phyloP scores from a whole-genome alignment of 2,797 vertebrate species.

The Eptatretus atami region DNA sequence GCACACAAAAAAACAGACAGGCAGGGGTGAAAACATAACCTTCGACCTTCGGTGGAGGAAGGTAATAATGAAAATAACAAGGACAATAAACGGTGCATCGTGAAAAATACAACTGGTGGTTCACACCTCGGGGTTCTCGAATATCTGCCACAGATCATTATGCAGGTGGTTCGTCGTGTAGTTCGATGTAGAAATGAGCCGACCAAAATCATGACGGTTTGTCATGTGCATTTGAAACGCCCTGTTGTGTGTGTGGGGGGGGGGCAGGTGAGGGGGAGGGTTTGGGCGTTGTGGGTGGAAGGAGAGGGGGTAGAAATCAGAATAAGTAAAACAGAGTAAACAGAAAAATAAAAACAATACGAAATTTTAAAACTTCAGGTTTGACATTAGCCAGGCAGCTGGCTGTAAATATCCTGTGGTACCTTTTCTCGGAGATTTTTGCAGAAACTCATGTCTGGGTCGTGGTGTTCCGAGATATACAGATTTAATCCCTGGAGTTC shows the following conservation, averaged over 20 bases:
- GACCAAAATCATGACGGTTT: slow-evolving; percentile 81
- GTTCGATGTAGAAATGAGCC: slow-evolving; percentile 69
- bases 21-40: not conserved
- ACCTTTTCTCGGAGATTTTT: slow-evolving; percentile 68
- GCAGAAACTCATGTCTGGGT: slow-evolving; percentile 81
- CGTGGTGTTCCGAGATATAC: slow-evolving; percentile 62
- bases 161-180: slow-evolving; percentile 75
- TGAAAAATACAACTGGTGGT: slow-evolving; percentile 5
- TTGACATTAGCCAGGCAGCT: too few species aligned
- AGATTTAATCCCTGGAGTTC: slow-evolving; percentile 63
- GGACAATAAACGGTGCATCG: not conserved
- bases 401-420: slow-evolving; percentile 4
- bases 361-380: too few species aligned
- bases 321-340: too few species aligned
- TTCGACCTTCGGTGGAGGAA: too few species aligned
- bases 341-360: too few species aligned
- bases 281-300: not conserved
- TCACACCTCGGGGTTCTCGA: slow-evolving; percentile 86
- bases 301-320: not conserved
- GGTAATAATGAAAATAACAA: not conserved
- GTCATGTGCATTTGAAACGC: slow-evolving; percentile 93
- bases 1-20: not conserved
- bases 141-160: slow-evolving; percentile 94
- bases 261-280: not conserved
- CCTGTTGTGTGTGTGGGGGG: slow-evolving; percentile 17